Evolutionary conservation across 2,113 vertebrate genomes (phyloP).

Genomic region (Microtus pennsylvanicus): DNA sequence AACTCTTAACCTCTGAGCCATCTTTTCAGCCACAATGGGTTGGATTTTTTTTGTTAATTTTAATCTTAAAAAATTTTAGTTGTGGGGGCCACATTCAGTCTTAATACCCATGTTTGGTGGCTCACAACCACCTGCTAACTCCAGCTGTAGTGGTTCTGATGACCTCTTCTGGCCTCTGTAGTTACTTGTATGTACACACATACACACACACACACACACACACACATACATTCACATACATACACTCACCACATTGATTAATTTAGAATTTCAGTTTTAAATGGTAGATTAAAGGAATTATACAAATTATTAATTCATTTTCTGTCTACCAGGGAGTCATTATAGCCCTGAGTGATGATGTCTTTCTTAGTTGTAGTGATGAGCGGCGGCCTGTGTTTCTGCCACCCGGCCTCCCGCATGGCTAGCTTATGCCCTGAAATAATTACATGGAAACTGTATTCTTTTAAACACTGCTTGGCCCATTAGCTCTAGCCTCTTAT

Average conservation of each 20-base stretch:
- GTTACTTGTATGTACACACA: not conserved
- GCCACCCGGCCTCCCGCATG: too few relatives aligned
- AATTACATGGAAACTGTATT: too few relatives aligned
- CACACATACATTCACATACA: too few relatives aligned
- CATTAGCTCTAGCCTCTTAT: too few relatives aligned
- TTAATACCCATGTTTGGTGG: not conserved
- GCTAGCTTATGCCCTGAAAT: too few relatives aligned
- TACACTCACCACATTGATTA: not conserved
- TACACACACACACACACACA: too few relatives aligned
- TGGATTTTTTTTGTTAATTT: not conserved
- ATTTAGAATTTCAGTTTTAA: slow-evolving; percentile 46
- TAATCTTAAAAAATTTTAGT: not conserved
- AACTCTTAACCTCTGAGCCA: not conserved
- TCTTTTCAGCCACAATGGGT: slow-evolving; percentile 14
- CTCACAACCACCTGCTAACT: not conserved
- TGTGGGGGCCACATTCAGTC: not conserved
- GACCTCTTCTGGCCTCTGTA: not conserved
- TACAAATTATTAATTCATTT: slow-evolving; percentile 20
- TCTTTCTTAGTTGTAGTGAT: not conserved
- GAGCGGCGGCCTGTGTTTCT: too few relatives aligned
- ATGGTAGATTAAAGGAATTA: slow-evolving; percentile 57
- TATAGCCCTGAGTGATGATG: not conserved
- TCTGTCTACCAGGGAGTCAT: not conserved
- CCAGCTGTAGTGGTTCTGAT: not conserved
- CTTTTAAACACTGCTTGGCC: too few relatives aligned